Conservation (phyloP, 92 coral and sea anemone species). For the Ricordea florida region DNA sequence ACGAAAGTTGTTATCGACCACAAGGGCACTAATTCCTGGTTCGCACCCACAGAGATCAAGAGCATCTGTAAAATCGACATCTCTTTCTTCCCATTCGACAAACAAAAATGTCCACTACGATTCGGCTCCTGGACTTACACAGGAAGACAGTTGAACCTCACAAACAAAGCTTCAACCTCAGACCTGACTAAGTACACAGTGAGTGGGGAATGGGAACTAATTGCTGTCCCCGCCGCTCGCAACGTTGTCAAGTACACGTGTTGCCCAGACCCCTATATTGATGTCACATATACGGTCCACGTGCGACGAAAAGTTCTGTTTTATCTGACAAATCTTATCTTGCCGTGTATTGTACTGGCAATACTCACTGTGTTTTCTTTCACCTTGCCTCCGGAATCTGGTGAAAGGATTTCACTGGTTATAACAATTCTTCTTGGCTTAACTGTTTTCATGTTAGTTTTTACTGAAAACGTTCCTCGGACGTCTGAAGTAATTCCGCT, state of each 20-base stretch:
- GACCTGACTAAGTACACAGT: conserved; percentile 76
- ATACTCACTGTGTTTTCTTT: conserved; percentile 76
- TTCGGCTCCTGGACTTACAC: conserved; percentile 98
- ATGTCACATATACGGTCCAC: conserved; percentile 75
- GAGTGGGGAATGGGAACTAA: conserved; percentile 91
- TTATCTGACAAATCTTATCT: conserved; percentile 79
- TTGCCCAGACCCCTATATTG: conserved; percentile 90
- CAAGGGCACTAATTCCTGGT: conserved; percentile 80
- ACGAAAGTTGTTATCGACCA: conserved; percentile 68
- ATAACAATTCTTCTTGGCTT: conserved; percentile 88
- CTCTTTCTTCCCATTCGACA: conserved; percentile 88
- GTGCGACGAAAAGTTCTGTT: conserved; percentile 86
- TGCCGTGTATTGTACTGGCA: conserved; percentile 86
- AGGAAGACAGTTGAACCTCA: conserved; percentile 67
- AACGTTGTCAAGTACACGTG: conserved; percentile 80
- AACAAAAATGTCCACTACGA: conserved; percentile 76
- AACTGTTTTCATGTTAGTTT: conserved; percentile 90
- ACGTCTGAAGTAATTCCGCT: conserved; percentile 95
- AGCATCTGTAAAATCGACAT: conserved; percentile 93
- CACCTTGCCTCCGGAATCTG: conserved; percentile 84
- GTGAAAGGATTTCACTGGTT: conserved; percentile 91
- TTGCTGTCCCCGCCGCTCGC: conserved; percentile 68
- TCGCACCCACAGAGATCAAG: conserved; percentile 87
- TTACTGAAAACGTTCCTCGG: conserved; percentile 87
- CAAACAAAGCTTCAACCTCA: conserved; percentile 47